Evolutionary conservation across 1,140 invertebrate species (phyloP), one percentile per base, ranked within the genome.

Genomic region (Copidosoma floridanum): DNA sequence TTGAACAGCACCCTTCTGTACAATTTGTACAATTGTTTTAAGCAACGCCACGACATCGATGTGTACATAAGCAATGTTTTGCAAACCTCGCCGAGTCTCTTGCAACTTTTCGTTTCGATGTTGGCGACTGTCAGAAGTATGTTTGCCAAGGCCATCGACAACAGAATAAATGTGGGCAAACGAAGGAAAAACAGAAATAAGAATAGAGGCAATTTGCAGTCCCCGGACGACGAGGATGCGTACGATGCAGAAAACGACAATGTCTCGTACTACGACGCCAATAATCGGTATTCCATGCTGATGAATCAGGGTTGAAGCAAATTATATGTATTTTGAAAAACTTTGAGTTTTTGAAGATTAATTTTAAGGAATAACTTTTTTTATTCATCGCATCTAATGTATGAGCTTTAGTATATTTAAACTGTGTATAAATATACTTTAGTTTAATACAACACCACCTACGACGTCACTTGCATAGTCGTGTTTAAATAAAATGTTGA

Each of bases 1-100:
- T 89, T 82, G 63, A 87, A 89, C 77, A 89, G 89, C 1, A 88
- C 87, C 7, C 85, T 91, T 70, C 65, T 89, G 3, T 92, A 91
- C 66, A 91, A 91, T 81, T 75, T 89, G 8, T 85, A 83, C 65
- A 69, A 75, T 46, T 82, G 84, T 65, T 78, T 89, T 47, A 81
- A 82, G 55, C 79, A 75, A 51, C 81, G 85, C 12, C 47, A 65
- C 1, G 76, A 87, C 67, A 74, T 86, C 3, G 66, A 76, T 21
- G 65, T 59, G 27, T 88, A 85, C 69, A 68, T 88, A 12, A 71
- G 80, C 38, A 69, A 76, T 68, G 68, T 82, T 69, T 44, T 85
- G 53, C 65, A 79, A 73, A 66, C 81, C 72, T 77, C 85, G 61
- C 65, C 74, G 26, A 77, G 74, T 68, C 67, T 87, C 50, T 72